These are phyloP conservation scores for Xestia xanthographa DNA, from an alignment of 2,888 invertebrate genomes.

Conservation along the genomic window DNA sequence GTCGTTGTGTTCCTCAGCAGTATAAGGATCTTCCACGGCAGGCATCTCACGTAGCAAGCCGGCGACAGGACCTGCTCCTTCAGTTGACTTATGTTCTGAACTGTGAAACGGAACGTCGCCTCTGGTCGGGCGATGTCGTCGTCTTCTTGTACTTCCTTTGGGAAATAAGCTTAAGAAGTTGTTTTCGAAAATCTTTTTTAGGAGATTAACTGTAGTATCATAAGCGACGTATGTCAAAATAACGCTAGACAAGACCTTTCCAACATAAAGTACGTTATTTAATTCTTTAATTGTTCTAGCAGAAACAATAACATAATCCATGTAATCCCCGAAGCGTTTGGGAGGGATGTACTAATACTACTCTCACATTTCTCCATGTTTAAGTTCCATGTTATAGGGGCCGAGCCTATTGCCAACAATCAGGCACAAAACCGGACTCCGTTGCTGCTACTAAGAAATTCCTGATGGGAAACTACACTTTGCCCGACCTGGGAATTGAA, in stretches of 20 bases:
- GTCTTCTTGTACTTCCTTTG: conserved; percentile 90
- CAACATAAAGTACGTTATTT: not conserved
- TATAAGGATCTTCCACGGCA: conserved; percentile 99
- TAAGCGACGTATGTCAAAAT: not conserved
- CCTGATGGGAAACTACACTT: not conserved
- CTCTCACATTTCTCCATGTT: not conserved
- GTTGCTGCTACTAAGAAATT: not conserved
- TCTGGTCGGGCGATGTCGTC: conserved; percentile 96
- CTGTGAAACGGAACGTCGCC: conserved; percentile 97
- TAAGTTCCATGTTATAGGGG: not conserved
- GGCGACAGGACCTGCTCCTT: conserved; percentile 96
- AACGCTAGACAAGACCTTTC: not conserved
- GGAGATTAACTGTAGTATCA: not conserved
- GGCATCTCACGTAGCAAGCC: conserved; percentile 97
- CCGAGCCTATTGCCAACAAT: not conserved
- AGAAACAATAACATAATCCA: not conserved
- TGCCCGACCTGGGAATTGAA: not conserved
- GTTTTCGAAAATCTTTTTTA: not conserved
- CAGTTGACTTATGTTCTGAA: conserved; percentile 96
- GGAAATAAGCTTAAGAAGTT: conserved; percentile 13
- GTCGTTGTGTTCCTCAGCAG: conserved; percentile 95
- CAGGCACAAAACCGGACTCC: not conserved
- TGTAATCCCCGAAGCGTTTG: not conserved
- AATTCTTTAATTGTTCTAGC: not conserved
- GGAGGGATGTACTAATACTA: not conserved